phyloP scores from a whole-genome alignment of 1,140 invertebrate genomes.

The Zaprionus lachaisei region DNA sequence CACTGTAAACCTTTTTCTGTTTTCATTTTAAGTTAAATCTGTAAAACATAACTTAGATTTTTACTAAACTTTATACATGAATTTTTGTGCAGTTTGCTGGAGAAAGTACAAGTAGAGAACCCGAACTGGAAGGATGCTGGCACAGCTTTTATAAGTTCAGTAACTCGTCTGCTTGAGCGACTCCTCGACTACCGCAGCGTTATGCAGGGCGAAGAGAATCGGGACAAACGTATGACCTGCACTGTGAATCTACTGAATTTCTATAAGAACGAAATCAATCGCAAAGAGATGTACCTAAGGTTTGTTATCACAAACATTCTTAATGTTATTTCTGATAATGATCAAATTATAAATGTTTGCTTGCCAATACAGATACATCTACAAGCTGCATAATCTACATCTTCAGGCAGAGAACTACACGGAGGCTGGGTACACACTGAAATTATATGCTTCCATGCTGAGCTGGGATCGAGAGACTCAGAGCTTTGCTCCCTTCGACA shows the following conservation, averaged over 20 bases:
- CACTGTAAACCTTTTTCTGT: too few species aligned
- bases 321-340: background rate
- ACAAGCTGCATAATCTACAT: constrained; percentile 97
- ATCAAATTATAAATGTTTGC: too few species aligned
- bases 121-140: constrained; percentile 96
- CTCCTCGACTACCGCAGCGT: constrained; percentile 96
- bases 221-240: constrained; percentile 98
- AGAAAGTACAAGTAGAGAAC: constrained; percentile 93
- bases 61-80: background rate
- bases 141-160: constrained; percentile 95
- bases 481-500: constrained; percentile 84
- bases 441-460: constrained; percentile 96
- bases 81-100: constrained; percentile 88
- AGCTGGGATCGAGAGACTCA: constrained; percentile 92
- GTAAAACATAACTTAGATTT: background rate
- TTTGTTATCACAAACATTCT: constrained; percentile 14
- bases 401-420: constrained; percentile 97
- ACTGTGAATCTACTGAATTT: constrained; percentile 98
- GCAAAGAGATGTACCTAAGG: constrained; percentile 97
- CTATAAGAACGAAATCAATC: constrained; percentile 97
- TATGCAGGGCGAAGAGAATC: constrained; percentile 95
- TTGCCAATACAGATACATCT: constrained; percentile 90
- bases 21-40: too few species aligned
- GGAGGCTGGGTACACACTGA: constrained; percentile 97
- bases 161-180: constrained; percentile 94